Percentiles rank a stretch among this genome's conserved stretches.
phyloP scores from a whole-genome alignment of 2,888 invertebrate species.

The Odontomyia ornata region DNA sequence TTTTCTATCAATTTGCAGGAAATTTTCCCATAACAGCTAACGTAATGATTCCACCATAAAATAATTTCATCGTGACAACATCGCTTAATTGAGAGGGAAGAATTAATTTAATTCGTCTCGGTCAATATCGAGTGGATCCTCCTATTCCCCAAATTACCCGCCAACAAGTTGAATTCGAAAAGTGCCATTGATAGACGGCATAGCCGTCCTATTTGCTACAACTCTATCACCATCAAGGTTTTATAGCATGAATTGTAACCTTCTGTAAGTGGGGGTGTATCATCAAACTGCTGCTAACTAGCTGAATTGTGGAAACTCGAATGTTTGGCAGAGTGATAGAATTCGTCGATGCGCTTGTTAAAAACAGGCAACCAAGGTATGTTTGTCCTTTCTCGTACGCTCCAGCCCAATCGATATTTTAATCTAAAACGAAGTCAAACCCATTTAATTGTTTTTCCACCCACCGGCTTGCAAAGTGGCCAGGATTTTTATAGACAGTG shows the following conservation, averaged over 20 bases:
- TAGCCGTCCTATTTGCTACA: too few relatives aligned
- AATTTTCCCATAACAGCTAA: not conserved
- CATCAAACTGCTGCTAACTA: too few relatives aligned
- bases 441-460: conserved; percentile 13
- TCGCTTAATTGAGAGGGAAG: conserved; percentile 4
- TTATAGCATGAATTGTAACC: too few relatives aligned
- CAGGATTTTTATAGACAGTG: too few relatives aligned
- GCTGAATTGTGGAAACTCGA: too few relatives aligned
- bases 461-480: not conserved
- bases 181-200: too few relatives aligned
- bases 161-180: too few relatives aligned
- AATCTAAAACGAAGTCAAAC: not conserved
- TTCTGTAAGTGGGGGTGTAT: too few relatives aligned
- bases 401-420: conserved; percentile 25
- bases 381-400: too few relatives aligned
- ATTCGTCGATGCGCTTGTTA: not conserved
- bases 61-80: conserved; percentile 19
- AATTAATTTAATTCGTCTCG: conserved; percentile 10
- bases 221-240: too few relatives aligned
- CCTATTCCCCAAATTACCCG: too few relatives aligned
- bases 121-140: not conserved
- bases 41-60: conserved; percentile 7
- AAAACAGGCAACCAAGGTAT: not conserved
- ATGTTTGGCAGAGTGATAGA: too few relatives aligned
- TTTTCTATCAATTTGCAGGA: not conserved